These are phyloP conservation scores for Mystacornis crossleyi DNA, from an alignment of 2,113 vertebrate species.

Conservation along the genomic window DNA sequence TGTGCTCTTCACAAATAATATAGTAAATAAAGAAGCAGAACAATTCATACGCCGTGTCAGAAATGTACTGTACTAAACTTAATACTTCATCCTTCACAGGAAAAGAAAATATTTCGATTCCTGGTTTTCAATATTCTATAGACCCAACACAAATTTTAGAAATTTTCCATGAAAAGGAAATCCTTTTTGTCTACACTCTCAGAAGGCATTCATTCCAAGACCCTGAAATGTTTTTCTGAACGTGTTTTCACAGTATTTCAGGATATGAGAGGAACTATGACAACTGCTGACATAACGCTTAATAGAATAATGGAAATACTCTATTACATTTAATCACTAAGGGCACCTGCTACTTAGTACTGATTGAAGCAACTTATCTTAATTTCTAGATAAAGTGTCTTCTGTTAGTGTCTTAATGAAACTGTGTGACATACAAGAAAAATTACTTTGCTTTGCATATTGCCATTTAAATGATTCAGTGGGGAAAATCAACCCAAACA, in stretches of 20 bases:
- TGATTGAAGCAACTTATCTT: conserved; percentile 67
- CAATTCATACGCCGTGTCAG: neutral
- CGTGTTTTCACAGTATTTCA: neutral
- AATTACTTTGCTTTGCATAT: conserved; percentile 48
- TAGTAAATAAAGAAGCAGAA: neutral
- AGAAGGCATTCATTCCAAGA: neutral
- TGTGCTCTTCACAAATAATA: neutral
- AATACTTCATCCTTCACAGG: neutral
- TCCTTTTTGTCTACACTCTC: neutral
- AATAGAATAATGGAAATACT: conserved; percentile 61
- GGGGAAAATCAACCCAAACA: conserved; percentile 11
- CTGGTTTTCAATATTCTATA: neutral
- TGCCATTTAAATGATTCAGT: conserved; percentile 20
- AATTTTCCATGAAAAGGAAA: neutral
- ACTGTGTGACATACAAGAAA: conserved; percentile 39
- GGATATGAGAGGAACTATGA: conserved; percentile 1
- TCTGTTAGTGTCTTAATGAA: conserved; percentile 56
- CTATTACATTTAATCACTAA: conserved; percentile 63
- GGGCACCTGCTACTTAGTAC: conserved; percentile 67
- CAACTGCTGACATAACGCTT: conserved; percentile 51
- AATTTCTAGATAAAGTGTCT: conserved; percentile 66
- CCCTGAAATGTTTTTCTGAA: neutral
- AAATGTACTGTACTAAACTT: neutral
- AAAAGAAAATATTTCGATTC: neutral
- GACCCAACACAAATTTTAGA: neutral